These are phyloP conservation scores for Hippocampus zosterae DNA, from an alignment of 2,113 vertebrate genomes.

Conservation along the genomic window DNA sequence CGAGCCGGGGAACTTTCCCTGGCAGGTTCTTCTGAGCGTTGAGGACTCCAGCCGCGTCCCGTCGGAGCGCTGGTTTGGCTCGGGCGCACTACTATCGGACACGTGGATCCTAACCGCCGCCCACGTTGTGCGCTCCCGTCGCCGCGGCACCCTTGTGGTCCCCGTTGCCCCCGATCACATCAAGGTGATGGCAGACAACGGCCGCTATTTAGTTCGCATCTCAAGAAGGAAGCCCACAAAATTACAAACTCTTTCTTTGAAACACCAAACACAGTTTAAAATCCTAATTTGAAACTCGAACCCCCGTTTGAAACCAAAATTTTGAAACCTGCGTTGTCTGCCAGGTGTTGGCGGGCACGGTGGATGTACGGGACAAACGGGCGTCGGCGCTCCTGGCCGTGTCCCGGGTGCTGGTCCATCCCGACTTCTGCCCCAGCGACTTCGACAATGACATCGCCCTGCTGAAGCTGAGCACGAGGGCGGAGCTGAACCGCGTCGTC, in stretches of 20 bases:
- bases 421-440: constrained; percentile 85
- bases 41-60: constrained; percentile 88
- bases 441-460: constrained; percentile 94
- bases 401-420: constrained; percentile 82
- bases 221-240: no score
- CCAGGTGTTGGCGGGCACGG: constrained; percentile 82
- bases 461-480: constrained; percentile 78
- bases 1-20: constrained; percentile 85
- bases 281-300: no score
- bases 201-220: no score
- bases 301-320: no score
- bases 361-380: constrained; percentile 74
- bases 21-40: constrained; percentile 91
- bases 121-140: constrained; percentile 85
- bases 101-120: constrained; percentile 91
- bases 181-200: constrained; percentile 49
- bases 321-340: background rate
- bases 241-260: no score
- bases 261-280: no score
- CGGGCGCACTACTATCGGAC: constrained; percentile 85
- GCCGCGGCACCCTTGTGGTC: constrained; percentile 80
- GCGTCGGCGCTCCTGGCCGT: constrained; percentile 75
- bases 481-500: constrained; percentile 70
- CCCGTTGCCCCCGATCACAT: constrained; percentile 83
- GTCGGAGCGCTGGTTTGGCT: constrained; percentile 90